Conservation (phyloP, 2,797 vertebrate genomes). For the Gobio occitaniae region DNA sequence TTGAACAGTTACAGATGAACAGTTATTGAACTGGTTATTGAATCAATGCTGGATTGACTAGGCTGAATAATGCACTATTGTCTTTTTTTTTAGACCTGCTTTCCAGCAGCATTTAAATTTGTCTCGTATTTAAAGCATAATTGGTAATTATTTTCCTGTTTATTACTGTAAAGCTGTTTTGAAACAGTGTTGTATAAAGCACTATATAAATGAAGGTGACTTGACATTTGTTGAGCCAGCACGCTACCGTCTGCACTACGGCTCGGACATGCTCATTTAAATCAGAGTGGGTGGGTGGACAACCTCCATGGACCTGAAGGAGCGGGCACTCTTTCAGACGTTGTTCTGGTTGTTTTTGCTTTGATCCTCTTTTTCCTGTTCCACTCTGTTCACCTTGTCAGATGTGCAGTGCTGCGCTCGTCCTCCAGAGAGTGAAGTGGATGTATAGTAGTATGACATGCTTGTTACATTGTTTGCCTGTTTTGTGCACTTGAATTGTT, state of each 20-base stretch:
- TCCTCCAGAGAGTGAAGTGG: conserved; percentile 55
- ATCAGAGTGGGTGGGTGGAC: not conserved
- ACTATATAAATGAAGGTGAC: no score
- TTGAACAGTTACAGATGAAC: no score
- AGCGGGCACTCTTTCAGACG: conserved; percentile 20
- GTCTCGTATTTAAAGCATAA: no score
- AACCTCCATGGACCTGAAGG: not conserved
- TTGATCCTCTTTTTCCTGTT: conserved; percentile 58
- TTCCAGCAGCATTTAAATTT: no score
- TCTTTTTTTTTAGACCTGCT: no score
- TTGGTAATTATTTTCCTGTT: no score
- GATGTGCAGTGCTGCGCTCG: conserved; percentile 65
- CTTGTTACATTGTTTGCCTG: not conserved
- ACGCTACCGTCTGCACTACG: not conserved
- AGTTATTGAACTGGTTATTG: no score
- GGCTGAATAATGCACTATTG: no score
- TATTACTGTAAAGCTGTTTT: no score
- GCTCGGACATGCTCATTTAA: not conserved
- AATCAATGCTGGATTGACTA: no score
- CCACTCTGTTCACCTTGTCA: conserved; percentile 73
- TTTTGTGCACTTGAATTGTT: conserved; percentile 7
- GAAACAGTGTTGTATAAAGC: no score
- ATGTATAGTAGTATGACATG: conserved; percentile 50
- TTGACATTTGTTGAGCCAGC: not conserved
- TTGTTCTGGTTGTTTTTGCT: conserved; percentile 25